Evolutionary conservation across 1,140 invertebrate species (phyloP), one percentile per base, ranked within the genome.

Genomic region (Atta texana): DNA sequence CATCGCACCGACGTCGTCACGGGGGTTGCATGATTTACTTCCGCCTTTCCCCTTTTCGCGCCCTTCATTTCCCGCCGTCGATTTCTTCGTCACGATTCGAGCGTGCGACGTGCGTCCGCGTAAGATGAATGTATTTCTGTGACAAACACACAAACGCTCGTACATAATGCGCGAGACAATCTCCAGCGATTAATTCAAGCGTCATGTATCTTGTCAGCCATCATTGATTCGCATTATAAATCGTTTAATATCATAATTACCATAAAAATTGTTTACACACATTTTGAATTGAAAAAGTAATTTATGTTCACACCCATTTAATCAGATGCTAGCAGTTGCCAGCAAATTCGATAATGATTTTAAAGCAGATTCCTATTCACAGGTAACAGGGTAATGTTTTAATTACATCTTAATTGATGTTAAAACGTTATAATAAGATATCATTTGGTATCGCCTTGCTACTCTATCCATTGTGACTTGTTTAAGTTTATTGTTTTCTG

Each of bases 21-120:
- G 92, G 92, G 92, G 93, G 93, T 87, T 93, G 93, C 92, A 93
- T 91, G 93, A 95, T 94, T 95, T 94, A 94, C 94, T 95, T 95
- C 94, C 94, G 93, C 88, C 81, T 88, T 93, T 92, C 90, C 85
- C 92, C 88, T 89, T 91, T 91, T 91, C 88, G 88, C 85, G 88
- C 86, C 91, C 89, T 74, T 80, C 80, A 80, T 76, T 89, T 88
- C 68, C 87, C 88, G 72, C 74, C 57, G 84, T 31, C 89, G 88
- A 82, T 89, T 90, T 88, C 89, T 81, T 85, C 53, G 55, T 82
- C 24, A 63, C 57, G 78, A 44, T 72, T 75, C 80, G 66, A 81
- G 86, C 91, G 91, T 90, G 90, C 85, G 77, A 87, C 91, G 88
- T 84, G 89, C 88, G 78, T 87, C 91, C 86, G 72, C 87, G 66